phyloP scores from a whole-genome alignment of 92 coral and sea anemone species.

The Porites rus region DNA sequence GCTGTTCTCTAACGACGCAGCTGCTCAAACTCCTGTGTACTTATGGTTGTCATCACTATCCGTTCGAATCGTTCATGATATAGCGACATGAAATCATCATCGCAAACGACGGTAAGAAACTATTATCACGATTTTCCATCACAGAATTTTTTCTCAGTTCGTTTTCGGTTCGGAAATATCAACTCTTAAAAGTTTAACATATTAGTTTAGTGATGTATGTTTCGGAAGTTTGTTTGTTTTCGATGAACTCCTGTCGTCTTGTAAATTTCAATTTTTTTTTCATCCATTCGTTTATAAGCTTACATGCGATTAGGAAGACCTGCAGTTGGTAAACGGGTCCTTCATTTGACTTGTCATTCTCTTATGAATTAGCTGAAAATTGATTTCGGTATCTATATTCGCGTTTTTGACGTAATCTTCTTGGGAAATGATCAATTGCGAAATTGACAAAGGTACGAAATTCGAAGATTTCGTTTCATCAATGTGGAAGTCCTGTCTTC shows the following conservation, averaged over 20 bases:
- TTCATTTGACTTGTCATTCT: neutral
- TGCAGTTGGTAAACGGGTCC: neutral
- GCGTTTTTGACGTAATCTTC: neutral
- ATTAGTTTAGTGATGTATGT: neutral
- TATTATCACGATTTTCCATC: no score
- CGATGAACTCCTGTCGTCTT: neutral
- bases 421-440: no score
- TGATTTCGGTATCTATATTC: neutral
- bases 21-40: neutral
- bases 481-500: neutral
- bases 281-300: neutral
- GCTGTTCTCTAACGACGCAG: neutral
- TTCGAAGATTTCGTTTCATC: neutral
- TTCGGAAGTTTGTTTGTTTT: neutral
- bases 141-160: neutral
- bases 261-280: no score
- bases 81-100: slow-evolving; percentile 25
- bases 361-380: neutral
- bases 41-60: neutral
- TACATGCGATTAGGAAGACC: neutral
- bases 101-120: slow-evolving; percentile 5
- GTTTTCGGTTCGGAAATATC: neutral
- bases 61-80: neutral
- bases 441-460: neutral
- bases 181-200: neutral